These are phyloP conservation scores for Carcharodon carcharias DNA, from an alignment of 2,797 vertebrate species.

Conservation along the genomic window DNA sequence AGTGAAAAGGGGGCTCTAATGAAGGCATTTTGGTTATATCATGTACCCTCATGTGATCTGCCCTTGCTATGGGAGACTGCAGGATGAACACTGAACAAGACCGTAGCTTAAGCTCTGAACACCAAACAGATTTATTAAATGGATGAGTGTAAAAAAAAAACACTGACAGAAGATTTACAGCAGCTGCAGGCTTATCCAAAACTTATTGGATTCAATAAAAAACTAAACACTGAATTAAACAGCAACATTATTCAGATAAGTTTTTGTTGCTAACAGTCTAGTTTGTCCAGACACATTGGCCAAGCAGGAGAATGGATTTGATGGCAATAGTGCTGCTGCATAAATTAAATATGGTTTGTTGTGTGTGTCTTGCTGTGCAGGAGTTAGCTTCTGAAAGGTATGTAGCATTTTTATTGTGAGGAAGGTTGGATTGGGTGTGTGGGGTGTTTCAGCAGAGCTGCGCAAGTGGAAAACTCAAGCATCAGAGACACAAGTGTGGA, in stretches of 20 bases:
- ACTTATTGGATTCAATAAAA: neutral
- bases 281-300: neutral
- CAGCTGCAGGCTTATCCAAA: neutral
- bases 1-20: neutral
- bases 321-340: neutral
- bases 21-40: neutral
- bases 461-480: neutral
- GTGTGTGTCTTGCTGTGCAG: neutral
- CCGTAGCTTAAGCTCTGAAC: neutral
- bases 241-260: neutral
- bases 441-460: neutral
- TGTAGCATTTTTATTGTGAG: neutral
- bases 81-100: neutral
- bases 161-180: neutral
- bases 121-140: neutral
- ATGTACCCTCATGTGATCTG: neutral
- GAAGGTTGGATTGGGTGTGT: neutral
- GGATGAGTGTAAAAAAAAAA: neutral
- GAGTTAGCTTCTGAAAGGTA: neutral
- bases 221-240: neutral
- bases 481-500: neutral
- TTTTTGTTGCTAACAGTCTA: too few relatives aligned
- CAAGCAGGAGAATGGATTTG: neutral
- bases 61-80: neutral
- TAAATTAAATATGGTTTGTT: neutral